Percentiles rank a stretch among this genome's conserved stretches.
Evolutionary conservation across 1,140 invertebrate species (phyloP).

Genomic region (Apis laboriosa): DNA sequence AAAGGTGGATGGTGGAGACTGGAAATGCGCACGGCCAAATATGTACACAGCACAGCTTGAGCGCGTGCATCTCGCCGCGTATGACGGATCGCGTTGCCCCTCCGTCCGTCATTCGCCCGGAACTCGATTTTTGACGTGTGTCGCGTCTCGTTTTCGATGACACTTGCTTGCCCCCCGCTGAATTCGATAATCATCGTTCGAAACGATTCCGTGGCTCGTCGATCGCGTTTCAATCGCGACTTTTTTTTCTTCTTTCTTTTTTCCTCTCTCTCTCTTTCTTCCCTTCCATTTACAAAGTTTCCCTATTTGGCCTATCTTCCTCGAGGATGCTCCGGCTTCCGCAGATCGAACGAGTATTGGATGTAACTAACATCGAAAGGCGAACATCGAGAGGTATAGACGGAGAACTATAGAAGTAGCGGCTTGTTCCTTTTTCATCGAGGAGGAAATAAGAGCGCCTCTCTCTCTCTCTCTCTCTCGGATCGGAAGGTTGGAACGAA

Average conservation of each 20-base stretch:
- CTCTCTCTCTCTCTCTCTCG: constrained; percentile 27
- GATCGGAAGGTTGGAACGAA: constrained; percentile 53
- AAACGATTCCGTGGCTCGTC: neutral
- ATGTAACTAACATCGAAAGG: neutral
- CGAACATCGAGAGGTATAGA: neutral
- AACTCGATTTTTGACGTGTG: constrained; percentile 17
- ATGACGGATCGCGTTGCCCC: constrained; percentile 10
- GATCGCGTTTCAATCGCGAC: neutral
- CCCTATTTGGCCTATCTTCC: too few relatives aligned
- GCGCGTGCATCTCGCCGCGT: neutral
- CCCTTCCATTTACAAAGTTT: neutral
- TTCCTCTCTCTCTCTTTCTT: neutral
- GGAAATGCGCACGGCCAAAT: constrained; percentile 22
- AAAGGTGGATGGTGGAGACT: constrained; percentile 45
- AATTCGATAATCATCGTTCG: neutral
- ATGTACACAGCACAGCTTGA: neutral
- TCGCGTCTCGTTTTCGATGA: neutral
- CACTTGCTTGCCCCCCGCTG: neutral
- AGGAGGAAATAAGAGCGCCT: constrained; percentile 41
- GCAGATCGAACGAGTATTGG: too few relatives aligned
- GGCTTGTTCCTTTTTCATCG: constrained; percentile 42
- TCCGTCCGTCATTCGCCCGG: too few relatives aligned
- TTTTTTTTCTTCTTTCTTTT: neutral
- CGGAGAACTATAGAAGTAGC: neutral
- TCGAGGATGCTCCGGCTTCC: too few relatives aligned